Percentiles rank a stretch among this genome's conserved stretches.
Evolutionary conservation across 2,888 invertebrate species (phyloP).

Genomic region (Oligia fasciuncula): DNA sequence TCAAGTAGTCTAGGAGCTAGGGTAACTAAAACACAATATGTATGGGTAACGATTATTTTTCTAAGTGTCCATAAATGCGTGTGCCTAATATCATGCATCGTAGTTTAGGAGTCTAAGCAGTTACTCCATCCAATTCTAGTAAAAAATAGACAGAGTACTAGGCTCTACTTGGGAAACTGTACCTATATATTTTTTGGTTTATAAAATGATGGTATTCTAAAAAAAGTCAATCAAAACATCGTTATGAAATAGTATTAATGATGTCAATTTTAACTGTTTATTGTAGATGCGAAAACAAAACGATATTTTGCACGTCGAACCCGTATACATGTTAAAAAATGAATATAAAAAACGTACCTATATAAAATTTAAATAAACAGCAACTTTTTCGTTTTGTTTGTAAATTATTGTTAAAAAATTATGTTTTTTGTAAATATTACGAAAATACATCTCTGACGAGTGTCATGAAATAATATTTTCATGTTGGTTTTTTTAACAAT

Average conservation of each 20-base stretch:
- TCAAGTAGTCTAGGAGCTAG: conserved; percentile 26
- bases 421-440: conserved; percentile 53
- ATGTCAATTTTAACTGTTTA: conserved; percentile 46
- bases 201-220: conserved; percentile 5
- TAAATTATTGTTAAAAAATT: conserved; percentile 42
- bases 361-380: conserved; percentile 6
- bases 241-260: conserved; percentile 29
- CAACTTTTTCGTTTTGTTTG: conserved; percentile 38
- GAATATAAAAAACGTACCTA: conserved; percentile 18
- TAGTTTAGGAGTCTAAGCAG: conserved; percentile 35
- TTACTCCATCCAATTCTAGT: conserved; percentile 33
- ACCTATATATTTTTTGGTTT: conserved; percentile 27
- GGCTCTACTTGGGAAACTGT: conserved; percentile 21
- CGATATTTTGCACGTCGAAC: conserved; percentile 56
- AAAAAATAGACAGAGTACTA: conserved; percentile 44
- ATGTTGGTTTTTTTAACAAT: conserved; percentile 4
- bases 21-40: conserved; percentile 22
- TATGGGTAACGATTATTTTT: conserved; percentile 46
- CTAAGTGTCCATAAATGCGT: conserved; percentile 50
- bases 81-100: conserved; percentile 51
- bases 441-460: conserved; percentile 1
- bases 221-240: conserved; percentile 42
- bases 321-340: conserved; percentile 27
- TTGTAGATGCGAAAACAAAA: conserved; percentile 25
- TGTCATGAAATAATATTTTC: background rate